These are phyloP conservation scores for Drosophila dives DNA, from an alignment of 2,888 invertebrate genomes.

Conservation along the genomic window DNA sequence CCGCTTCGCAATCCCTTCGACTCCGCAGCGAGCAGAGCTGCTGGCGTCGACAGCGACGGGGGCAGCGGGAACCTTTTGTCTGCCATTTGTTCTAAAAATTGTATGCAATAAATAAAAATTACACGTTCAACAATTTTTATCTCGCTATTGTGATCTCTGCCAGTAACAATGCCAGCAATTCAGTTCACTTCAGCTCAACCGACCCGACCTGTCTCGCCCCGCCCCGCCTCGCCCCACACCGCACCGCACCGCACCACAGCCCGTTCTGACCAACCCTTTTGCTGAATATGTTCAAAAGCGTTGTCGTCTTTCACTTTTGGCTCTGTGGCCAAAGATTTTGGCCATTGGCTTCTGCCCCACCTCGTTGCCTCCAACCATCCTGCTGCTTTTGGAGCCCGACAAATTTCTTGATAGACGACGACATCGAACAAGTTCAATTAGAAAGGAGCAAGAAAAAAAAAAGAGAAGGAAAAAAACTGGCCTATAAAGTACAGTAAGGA, in stretches of 20 bases:
- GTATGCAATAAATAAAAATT: slow-evolving; percentile 81
- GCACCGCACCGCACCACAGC: not conserved
- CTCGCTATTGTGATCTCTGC: slow-evolving; percentile 66
- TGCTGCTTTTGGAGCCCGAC: not conserved
- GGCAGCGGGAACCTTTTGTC: slow-evolving; percentile 60
- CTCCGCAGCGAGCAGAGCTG: slow-evolving; percentile 6
- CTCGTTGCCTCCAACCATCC: not conserved
- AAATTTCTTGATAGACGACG: slow-evolving; percentile 26
- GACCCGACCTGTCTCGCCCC: slow-evolving; percentile 8
- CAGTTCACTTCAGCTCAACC: slow-evolving; percentile 16
- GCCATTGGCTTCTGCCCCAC: slow-evolving; percentile 16
- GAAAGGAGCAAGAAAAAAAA: slow-evolving; percentile 10
- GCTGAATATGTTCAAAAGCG: slow-evolving; percentile 67
- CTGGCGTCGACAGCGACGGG: slow-evolving; percentile 2
- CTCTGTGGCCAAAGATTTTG: slow-evolving; percentile 25
- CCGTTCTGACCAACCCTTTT: slow-evolving; percentile 8
- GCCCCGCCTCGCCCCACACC: slow-evolving; percentile 1
- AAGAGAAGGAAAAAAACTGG: not conserved
- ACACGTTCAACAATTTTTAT: slow-evolving; percentile 77
- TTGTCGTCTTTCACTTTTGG: slow-evolving; percentile 64
- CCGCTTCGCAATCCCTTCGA: slow-evolving; percentile 45
- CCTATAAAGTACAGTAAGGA: not conserved
- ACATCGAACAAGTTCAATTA: slow-evolving; percentile 36
- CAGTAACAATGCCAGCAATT: slow-evolving; percentile 54
- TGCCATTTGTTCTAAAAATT: slow-evolving; percentile 81